phyloP scores from a whole-genome alignment of 1,140 invertebrate species.

The Cydia amplana region DNA sequence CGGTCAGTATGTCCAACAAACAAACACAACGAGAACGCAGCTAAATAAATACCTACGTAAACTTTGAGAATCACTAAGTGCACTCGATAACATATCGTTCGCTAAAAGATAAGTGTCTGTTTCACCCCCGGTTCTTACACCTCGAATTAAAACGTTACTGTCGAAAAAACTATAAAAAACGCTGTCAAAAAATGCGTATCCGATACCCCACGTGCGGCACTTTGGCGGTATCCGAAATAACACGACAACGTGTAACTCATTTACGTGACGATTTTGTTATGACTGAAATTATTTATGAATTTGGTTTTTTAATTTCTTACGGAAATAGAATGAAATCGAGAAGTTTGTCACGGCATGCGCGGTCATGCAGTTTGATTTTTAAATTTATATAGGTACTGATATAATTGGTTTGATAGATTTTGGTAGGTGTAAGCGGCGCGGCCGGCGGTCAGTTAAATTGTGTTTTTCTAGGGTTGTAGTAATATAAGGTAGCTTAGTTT shows the following conservation, averaged over 20 bases:
- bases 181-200: constrained; percentile 32
- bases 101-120: constrained; percentile 33
- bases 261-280: constrained; percentile 36
- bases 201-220: constrained; percentile 24
- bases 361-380: neutral
- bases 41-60: neutral
- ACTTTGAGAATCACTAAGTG: constrained; percentile 21
- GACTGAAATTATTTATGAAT: constrained; percentile 33
- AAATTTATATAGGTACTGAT: neutral
- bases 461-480: no score
- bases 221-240: constrained; percentile 18
- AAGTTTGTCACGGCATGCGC: neutral
- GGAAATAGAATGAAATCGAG: constrained; percentile 23
- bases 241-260: constrained; percentile 30
- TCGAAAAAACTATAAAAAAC: constrained; percentile 28
- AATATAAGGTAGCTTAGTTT: no score
- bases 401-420: neutral
- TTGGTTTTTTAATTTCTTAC: constrained; percentile 18
- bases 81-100: constrained; percentile 31
- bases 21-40: neutral
- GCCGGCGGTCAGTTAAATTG: no score
- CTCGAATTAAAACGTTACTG: constrained; percentile 33
- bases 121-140: constrained; percentile 17
- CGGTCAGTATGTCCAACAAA: no score
- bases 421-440: no score